phyloP scores from a whole-genome alignment of 2,113 vertebrate species.

The Spea bombifrons region DNA sequence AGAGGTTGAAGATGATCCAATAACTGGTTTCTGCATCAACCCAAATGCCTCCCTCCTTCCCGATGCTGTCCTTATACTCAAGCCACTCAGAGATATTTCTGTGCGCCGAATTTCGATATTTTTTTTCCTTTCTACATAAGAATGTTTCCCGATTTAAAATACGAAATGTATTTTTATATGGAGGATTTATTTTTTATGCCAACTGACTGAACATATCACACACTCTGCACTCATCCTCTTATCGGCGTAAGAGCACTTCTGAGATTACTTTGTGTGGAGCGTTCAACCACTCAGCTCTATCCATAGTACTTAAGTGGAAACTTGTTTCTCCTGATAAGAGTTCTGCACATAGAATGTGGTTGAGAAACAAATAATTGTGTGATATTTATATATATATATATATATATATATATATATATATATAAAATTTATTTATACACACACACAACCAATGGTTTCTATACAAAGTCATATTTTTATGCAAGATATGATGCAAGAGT shows the following conservation, averaged over 20 bases:
- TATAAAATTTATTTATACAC: not conserved
- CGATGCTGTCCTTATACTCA: no score
- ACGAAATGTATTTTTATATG: not conserved
- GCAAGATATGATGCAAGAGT: no score
- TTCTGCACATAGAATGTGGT: not conserved
- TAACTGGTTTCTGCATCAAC: no score
- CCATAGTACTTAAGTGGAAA: constrained; percentile 38
- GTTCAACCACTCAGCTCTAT: constrained; percentile 8
- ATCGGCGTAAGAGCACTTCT: constrained; percentile 36
- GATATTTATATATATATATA: not conserved
- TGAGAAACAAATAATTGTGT: not conserved
- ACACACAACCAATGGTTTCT: no score
- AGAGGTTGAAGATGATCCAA: no score
- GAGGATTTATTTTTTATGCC: not conserved
- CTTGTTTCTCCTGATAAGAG: constrained; percentile 34
- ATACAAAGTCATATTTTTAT: no score
- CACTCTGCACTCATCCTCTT: constrained; percentile 16
- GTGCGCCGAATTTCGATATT: no score
- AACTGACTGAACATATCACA: constrained; percentile 2
- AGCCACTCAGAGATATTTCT: no score
- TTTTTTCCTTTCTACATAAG: not conserved
- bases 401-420: not conserved
- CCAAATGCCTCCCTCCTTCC: no score
- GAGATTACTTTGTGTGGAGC: constrained; percentile 31
- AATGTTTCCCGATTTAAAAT: not conserved